Base-by-base conservation (phyloP, 2,797 vertebrate species). In the Pelochelys cantorii region DNA sequence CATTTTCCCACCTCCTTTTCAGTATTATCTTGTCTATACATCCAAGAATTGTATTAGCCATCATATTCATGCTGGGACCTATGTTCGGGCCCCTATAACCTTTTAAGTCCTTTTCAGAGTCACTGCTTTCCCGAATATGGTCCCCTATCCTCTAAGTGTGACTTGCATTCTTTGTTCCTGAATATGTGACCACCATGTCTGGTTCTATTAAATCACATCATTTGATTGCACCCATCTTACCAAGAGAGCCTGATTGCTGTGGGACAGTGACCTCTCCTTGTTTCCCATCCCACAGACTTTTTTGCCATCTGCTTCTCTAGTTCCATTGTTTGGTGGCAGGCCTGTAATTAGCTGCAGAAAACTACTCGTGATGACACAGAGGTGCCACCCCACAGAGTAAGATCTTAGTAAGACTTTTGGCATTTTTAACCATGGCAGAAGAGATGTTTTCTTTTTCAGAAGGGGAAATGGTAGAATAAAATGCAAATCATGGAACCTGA, bases 181-280 rank as follows among this genome's bases (percentile, higher is more conserved):
- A 37, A 18, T 37, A 42, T 2, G 1, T 0, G 0, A 2, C 75
- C 27, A 79, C 83, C 42, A 31, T 83, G 68, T 90, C 83, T 12
- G 20, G n/a, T 27, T 27, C 5, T 48, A 27, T 75, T 75, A 75
- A 23, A 75, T 42, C 6, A 48, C 13, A 37, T 48, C 37, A 23
- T 48, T 1, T 86, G 17, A 82, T 85, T 90, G 59, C 89, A 57
- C 31, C 57, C 48, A 53, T 11, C 7, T 75, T 59, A 62, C 85
- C n/a, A 37, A 79, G 55, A 34, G 74, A 74, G 48, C 37, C 42
- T 42, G 23, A 18, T 20, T 5, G 15, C 52, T 25, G 52, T 65
- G 85, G 85, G 75, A 68, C 31, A 83, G 60, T 3, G 60, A 68
- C 57, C 25, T 34, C 85, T 7, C 60, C 79, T 89, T 89, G 65